Evolutionary conservation across 2,113 vertebrate species (phyloP).

Genomic region (Trichechus manatus): DNA sequence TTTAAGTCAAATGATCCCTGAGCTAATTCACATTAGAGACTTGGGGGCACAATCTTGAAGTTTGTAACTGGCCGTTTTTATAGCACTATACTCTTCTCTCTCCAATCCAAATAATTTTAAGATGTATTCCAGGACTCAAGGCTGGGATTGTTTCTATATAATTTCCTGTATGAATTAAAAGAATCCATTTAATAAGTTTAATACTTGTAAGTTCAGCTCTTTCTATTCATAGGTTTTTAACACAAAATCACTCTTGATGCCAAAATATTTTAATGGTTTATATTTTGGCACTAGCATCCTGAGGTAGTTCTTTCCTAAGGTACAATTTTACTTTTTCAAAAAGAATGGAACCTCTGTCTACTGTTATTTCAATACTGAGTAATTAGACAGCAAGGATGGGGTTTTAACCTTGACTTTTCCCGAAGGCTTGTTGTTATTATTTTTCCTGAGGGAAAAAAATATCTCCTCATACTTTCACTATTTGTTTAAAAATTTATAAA

Average conservation of each 20-base stretch:
- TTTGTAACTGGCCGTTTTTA: background rate
- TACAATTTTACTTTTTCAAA: conserved; percentile 56
- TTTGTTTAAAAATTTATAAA: conserved; percentile 51
- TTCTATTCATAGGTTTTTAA: conserved; percentile 57
- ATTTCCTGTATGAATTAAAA: conserved; percentile 68
- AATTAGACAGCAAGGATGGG: conserved; percentile 46
- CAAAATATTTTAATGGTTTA: conserved; percentile 67
- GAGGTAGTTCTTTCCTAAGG: conserved; percentile 46
- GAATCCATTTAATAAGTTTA: conserved; percentile 57
- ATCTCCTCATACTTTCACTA: background rate
- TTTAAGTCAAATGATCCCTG: background rate
- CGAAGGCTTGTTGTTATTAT: background rate
- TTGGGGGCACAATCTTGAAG: background rate
- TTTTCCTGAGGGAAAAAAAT: background rate
- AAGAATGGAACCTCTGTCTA: conserved; percentile 69
- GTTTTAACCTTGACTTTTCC: conserved; percentile 41
- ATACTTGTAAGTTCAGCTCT: conserved; percentile 58
- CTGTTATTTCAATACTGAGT: conserved; percentile 20
- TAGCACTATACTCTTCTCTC: background rate
- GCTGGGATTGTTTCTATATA: conserved; percentile 18
- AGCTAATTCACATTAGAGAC: conserved; percentile 13
- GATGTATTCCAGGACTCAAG: conserved; percentile 48
- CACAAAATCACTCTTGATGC: conserved; percentile 7
- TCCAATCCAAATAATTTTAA: conserved; percentile 42
- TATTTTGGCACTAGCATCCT: conserved; percentile 15